These are phyloP conservation scores for Xestia xanthographa DNA, from an alignment of 2,888 invertebrate genomes.

Conservation along the genomic window DNA sequence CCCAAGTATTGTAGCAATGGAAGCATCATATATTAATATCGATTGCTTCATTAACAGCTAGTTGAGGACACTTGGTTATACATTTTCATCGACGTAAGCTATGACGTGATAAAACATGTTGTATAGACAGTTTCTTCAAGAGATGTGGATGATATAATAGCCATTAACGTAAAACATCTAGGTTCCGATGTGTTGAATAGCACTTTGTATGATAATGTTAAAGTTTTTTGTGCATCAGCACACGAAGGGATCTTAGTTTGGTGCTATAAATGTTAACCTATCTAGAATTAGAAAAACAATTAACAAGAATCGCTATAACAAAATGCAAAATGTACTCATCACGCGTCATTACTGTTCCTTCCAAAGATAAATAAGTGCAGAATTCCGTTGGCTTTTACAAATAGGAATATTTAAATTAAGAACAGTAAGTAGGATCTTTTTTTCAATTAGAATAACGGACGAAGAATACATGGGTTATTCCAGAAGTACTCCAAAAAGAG, in stretches of 20 bases:
- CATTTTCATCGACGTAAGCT: slow-evolving; percentile 36
- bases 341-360: background rate
- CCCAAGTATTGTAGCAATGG: slow-evolving; percentile 59
- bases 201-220: slow-evolving; percentile 46
- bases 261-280: background rate
- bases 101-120: slow-evolving; percentile 42
- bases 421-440: background rate
- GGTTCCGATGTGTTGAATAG: slow-evolving; percentile 35
- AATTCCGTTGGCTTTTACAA: background rate
- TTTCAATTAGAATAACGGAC: background rate
- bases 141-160: slow-evolving; percentile 41
- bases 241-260: slow-evolving; percentile 3
- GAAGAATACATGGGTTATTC: too few relatives aligned
- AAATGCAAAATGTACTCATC: background rate
- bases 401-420: background rate
- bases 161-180: slow-evolving; percentile 38
- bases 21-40: slow-evolving; percentile 51
- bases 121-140: slow-evolving; percentile 13
- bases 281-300: background rate
- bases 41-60: slow-evolving; percentile 54
- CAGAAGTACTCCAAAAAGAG: too few relatives aligned
- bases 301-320: background rate
- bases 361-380: background rate
- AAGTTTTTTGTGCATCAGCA: slow-evolving; percentile 25
- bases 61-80: slow-evolving; percentile 28